Conservation (phyloP, 1,140 invertebrate species). For the Idris sp. region DNA sequence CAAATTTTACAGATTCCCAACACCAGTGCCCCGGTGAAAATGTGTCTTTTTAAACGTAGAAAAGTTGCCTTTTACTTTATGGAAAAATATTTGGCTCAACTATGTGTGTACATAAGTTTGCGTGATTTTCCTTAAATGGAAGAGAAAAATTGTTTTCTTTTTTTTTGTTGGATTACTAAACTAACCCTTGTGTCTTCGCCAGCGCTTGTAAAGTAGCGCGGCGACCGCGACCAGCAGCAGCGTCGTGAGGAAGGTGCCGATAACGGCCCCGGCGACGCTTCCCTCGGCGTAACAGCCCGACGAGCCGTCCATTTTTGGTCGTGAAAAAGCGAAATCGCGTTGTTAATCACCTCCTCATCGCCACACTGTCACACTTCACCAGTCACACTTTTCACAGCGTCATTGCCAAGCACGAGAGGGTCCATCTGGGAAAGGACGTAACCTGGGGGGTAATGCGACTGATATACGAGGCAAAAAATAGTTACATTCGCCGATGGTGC, state of each 20-base stretch:
- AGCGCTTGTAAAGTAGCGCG: conserved; percentile 75
- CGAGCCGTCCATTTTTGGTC: conserved; percentile 57
- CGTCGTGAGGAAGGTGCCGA: conserved; percentile 79
- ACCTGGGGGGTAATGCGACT: background rate
- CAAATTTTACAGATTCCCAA: too few species aligned
- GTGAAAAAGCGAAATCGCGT: too few species aligned
- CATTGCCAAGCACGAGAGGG: too few species aligned
- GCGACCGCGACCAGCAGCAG: conserved; percentile 74
- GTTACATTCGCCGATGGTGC: conserved; percentile 26
- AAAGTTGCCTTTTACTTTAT: too few species aligned
- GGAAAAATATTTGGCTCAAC: conserved; percentile 24
- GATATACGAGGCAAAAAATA: conserved; percentile 12
- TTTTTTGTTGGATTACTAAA: too few species aligned
- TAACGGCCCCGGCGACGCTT: conserved; percentile 79
- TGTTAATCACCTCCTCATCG: conserved; percentile 50
- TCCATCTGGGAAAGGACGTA: too few species aligned
- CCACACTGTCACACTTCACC: conserved; percentile 54
- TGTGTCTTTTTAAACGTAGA: too few species aligned
- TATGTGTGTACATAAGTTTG: too few species aligned
- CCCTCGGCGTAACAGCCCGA: conserved; percentile 75
- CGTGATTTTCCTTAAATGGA: too few species aligned
- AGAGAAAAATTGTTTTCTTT: too few species aligned
- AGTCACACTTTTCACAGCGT: conserved; percentile 13
- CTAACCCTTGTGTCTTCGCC: conserved; percentile 78
- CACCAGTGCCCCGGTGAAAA: too few species aligned